Base-by-base conservation (phyloP, 2,888 invertebrate species). In the Liposcelis brunnea region DNA sequence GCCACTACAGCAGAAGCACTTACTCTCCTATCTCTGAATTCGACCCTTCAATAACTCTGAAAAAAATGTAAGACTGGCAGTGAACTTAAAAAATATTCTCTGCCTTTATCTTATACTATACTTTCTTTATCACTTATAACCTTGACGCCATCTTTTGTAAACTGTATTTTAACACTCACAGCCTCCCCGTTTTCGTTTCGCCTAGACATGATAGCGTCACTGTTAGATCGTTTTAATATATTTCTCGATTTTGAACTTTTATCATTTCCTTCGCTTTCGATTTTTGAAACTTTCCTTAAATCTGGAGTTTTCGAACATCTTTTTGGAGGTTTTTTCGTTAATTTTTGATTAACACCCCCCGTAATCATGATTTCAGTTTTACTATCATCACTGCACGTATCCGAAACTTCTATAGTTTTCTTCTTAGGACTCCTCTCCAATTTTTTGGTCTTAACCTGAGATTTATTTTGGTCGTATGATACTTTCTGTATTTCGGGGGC, bases 51-150 rank as follows among this genome's bases (percentile, higher is more conserved):
- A n/a, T n/a, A n/a, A n/a, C n/a, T n/a, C n/a, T n/a, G 15, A 16
- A 35, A 14, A 35, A 35, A 14, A 35, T 14, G 6, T 10, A 16
- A 35, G 5, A 35, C 35, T 5, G 14, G 35, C 35, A 15, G 35
- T 35, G 16, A 16, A 7, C 10, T 16, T 16, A 5, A 14, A 7
- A 35, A 15, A 7, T 16, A 14, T 7, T 7, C 10, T 35, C 10
- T 35, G 45, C 47, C 49, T 59, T 61, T 35, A 45, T 47, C 49
- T 59, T 61, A 71, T 43, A 78, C 77, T 42, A 77, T 77, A 49
- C 80, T 81, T 58, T 83, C 82, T 12, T 78, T 77, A 56, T 82
- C 81, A 54, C 81, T 81, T 38, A 81, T 80, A 43, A 82, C 79
- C 61, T 80, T 77, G 52, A 82, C 50, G 2, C 81, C 81, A 56